phyloP scores from a whole-genome alignment of 2,113 vertebrate species.

The Heterocephalus glaber region DNA sequence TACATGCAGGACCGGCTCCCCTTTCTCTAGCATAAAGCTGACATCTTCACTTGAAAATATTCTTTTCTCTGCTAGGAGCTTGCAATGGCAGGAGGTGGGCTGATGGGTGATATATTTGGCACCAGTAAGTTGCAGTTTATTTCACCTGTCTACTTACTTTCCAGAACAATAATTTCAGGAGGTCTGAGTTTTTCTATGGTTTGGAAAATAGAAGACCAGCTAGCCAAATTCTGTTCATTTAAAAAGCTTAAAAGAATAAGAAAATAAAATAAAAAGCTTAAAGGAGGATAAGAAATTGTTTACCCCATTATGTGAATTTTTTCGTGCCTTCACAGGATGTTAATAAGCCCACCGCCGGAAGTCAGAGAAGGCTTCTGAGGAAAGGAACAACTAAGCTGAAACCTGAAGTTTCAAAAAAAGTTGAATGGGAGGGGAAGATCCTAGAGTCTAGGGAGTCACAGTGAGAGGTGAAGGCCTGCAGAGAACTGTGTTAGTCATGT shows the following conservation, averaged over 20 bases:
- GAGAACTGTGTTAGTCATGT: background rate
- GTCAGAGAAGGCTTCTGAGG: background rate
- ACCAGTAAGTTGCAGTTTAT: background rate
- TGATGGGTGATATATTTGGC: slow-evolving; percentile 6
- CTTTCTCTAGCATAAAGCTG: background rate
- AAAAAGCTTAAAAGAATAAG: background rate
- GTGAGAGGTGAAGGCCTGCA: background rate
- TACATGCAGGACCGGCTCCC: background rate
- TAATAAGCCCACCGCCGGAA: background rate
- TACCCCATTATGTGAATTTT: background rate
- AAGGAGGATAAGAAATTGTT: background rate
- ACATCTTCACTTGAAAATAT: background rate
- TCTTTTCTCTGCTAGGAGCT: background rate
- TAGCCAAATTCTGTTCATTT: background rate
- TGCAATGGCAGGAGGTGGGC: slow-evolving; percentile 23
- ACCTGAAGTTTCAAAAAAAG: background rate
- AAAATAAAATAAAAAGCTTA: slow-evolving; percentile 16
- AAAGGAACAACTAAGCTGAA: background rate
- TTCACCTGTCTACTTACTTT: background rate
- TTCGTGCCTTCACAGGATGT: background rate
- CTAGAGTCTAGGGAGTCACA: background rate
- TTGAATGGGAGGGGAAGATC: no score
- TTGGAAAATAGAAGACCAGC: slow-evolving; percentile 5
- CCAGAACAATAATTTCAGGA: slow-evolving; percentile 59
- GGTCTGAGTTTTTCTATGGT: background rate